These are phyloP conservation scores for Cheilosia grossa DNA, from an alignment of 2,888 invertebrate genomes.

Conservation along the genomic window DNA sequence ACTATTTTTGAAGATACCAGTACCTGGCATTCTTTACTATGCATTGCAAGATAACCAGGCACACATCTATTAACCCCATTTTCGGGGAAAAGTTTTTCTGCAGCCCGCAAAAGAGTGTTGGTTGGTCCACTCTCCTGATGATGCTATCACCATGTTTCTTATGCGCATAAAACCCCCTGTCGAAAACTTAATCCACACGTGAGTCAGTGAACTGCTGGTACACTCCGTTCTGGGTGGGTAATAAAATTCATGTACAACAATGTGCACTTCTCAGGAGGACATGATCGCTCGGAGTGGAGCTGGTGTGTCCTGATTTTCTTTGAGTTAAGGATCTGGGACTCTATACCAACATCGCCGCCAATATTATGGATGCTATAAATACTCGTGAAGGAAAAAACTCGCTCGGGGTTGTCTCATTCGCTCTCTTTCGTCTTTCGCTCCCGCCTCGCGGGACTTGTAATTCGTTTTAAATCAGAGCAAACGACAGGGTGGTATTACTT, in stretches of 20 bases:
- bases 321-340: slow-evolving; percentile 69
- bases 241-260: slow-evolving; percentile 73
- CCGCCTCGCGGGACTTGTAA: slow-evolving; percentile 45
- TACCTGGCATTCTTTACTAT: slow-evolving; percentile 60
- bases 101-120: slow-evolving; percentile 4
- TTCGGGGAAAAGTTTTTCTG: slow-evolving; percentile 23
- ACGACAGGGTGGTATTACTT: slow-evolving; percentile 66
- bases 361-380: slow-evolving; percentile 72
- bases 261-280: slow-evolving; percentile 54
- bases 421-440: not conserved
- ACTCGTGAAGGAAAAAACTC: slow-evolving; percentile 36
- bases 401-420: slow-evolving; percentile 53
- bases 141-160: slow-evolving; percentile 68
- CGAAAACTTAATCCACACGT: slow-evolving; percentile 75
- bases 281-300: slow-evolving; percentile 16
- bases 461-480: slow-evolving; percentile 70
- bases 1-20: slow-evolving; percentile 35
- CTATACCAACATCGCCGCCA: slow-evolving; percentile 56
- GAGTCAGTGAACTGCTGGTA: slow-evolving; percentile 70
- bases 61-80: slow-evolving; percentile 53
- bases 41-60: slow-evolving; percentile 44
- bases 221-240: slow-evolving; percentile 49
- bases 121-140: slow-evolving; percentile 43
- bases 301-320: slow-evolving; percentile 58
- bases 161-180: slow-evolving; percentile 68